Evolutionary conservation across 2,113 vertebrate genomes (phyloP).

Genomic region (Taxidea taxus): DNA sequence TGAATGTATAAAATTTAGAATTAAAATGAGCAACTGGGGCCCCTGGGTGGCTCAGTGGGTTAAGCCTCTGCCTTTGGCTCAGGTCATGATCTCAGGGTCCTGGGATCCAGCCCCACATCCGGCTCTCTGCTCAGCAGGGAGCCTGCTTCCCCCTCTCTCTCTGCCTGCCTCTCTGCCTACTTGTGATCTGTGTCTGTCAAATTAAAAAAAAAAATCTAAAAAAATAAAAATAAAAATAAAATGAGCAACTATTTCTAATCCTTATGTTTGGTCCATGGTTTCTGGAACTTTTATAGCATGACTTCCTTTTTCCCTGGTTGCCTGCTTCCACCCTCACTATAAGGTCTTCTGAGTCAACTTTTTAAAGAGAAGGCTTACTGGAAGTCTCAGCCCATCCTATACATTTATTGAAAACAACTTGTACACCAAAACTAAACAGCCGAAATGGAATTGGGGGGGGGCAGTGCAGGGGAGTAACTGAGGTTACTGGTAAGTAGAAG

Average conservation of each 20-base stretch:
- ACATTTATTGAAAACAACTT: background rate
- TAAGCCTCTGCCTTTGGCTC: too few species aligned
- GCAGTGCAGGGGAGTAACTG: accelerated
- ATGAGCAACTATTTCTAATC: background rate
- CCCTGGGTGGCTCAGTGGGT: too few species aligned
- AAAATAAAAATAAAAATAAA: too few species aligned
- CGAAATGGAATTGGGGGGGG: background rate
- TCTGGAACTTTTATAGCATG: background rate
- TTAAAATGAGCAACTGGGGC: background rate
- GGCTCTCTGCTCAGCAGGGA: too few species aligned
- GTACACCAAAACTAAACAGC: background rate
- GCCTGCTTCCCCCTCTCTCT: too few species aligned
- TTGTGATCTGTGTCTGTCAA: too few species aligned
- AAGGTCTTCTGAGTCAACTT: background rate
- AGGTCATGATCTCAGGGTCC: too few species aligned
- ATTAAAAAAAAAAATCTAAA: too few species aligned
- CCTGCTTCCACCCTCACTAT: background rate
- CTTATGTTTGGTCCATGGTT: background rate
- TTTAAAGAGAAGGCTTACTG: background rate
- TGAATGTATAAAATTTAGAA: background rate
- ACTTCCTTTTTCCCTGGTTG: background rate
- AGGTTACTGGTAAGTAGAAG: background rate
- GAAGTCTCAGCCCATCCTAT: background rate
- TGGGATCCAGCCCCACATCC: too few species aligned
- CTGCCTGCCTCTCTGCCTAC: too few species aligned